Evolutionary conservation across 1,140 invertebrate species (phyloP).

Genomic region (Ectropis grisescens): DNA sequence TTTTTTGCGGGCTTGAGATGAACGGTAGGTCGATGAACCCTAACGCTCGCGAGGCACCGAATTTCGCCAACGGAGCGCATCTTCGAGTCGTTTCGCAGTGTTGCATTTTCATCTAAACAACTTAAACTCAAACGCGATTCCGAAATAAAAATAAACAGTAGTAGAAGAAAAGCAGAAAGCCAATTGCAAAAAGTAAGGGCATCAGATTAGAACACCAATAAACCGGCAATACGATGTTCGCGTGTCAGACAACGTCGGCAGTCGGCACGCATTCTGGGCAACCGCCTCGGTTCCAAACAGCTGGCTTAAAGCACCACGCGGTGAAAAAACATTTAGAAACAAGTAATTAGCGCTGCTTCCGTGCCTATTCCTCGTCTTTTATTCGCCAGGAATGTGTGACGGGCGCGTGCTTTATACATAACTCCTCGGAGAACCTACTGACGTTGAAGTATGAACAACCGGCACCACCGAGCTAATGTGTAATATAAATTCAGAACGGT

Average conservation of each 20-base stretch:
- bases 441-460: conserved; percentile 15
- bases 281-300: conserved; percentile 22
- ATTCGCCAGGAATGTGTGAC: conserved; percentile 29
- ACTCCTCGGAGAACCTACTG: conserved; percentile 25
- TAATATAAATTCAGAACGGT: conserved; percentile 43
- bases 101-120: conserved; percentile 17
- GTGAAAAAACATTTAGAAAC: conserved; percentile 25
- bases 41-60: conserved; percentile 49
- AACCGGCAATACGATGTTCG: conserved; percentile 2
- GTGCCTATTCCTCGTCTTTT: conserved; percentile 19
- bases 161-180: too few species aligned
- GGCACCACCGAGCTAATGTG: conserved; percentile 31
- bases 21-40: conserved; percentile 53
- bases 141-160: too few species aligned
- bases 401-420: conserved; percentile 25
- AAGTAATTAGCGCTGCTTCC: conserved; percentile 28
- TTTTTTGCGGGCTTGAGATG: conserved; percentile 63
- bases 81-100: conserved; percentile 23
- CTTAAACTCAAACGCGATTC: too few species aligned
- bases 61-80: conserved; percentile 52
- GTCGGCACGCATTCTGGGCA: conserved; percentile 29
- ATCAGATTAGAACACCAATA: too few species aligned
- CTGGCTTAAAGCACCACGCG: conserved; percentile 23
- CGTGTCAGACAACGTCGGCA: conserved; percentile 9
- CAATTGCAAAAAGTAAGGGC: too few species aligned